Base-by-base conservation (phyloP, 2,888 invertebrate species). In the Tyria jacobaeae region DNA sequence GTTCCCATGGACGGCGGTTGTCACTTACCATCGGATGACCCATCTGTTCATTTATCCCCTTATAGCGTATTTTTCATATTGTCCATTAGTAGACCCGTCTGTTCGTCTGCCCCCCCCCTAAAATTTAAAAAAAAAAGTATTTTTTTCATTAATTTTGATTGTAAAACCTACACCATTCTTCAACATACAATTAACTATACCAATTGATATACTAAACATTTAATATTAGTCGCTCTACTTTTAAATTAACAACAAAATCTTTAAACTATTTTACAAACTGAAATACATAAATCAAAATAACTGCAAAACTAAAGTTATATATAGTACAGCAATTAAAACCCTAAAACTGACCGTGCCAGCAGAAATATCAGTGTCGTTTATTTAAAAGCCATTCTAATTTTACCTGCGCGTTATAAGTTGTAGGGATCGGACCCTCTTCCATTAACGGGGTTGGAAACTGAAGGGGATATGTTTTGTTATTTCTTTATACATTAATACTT, bases 361-460 rank as follows among this genome's bases (percentile, higher is more conserved):
- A 66, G 61, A 63, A 66, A 68, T 76, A 74, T 63, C 65, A 51
- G 49, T 47, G 58, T 68, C 74, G 34, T 75, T 75, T 64, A 54
- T 54, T 51, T 68, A 60, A 76, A 76, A 54, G 66, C 51, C 17
- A 21, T 53, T 63, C 70, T 60, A 68, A 74, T 60, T 53, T 57
- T 66, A 75, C 74, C 68, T 76, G 61, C 48, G 21, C 59, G 54
- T 44, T 35, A 50, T 61, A 70, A 73, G 65, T 51, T 70, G 70
- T 58, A 55, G 66, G 47, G 25, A 61, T 53, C 68, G 60, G 44
- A 35, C 31, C 24, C 50, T 35, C 24, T 31, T 6, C 27, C n/a
- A 1, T 24, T 73, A 76, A 75, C 70, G 68, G 60, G 34, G 41
- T 24, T 52, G 52, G 52, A 64, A 66, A 57, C 62, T 49, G 55